A percentile compares a stretch with the other conserved stretches of the same genome.
These are phyloP conservation scores for Aptenodytes patagonicus DNA, from an alignment of 2,113 vertebrate genomes.

Conservation along the genomic window DNA sequence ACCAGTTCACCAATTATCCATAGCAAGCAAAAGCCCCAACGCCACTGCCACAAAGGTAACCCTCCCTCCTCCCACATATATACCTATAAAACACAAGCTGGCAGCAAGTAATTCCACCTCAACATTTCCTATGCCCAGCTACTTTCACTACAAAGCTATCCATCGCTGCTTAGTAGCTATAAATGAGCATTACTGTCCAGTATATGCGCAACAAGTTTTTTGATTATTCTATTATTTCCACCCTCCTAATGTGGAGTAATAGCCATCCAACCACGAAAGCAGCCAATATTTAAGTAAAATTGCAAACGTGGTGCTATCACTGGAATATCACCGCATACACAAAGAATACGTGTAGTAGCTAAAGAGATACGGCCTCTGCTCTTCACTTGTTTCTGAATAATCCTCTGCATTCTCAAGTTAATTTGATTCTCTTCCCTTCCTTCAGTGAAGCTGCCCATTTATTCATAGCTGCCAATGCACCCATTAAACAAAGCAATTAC, in stretches of 20 bases:
- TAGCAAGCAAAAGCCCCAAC: neutral
- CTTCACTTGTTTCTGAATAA: neutral
- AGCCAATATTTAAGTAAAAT: neutral
- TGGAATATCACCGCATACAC: neutral
- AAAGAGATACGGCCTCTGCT: neutral
- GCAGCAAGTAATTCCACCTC: slow-evolving; percentile 7
- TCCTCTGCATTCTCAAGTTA: neutral
- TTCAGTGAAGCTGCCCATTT: neutral
- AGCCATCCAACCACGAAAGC: neutral
- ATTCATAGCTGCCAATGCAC: neutral
- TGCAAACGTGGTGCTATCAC: neutral
- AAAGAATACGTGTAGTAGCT: neutral
- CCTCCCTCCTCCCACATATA: neutral
- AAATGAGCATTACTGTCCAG: neutral
- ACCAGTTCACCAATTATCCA: slow-evolving; percentile 44
- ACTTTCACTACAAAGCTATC: neutral
- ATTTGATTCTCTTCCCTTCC: neutral
- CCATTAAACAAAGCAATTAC: neutral
- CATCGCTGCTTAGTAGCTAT: neutral
- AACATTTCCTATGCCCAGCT: neutral
- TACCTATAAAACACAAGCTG: neutral
- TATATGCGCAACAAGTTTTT: neutral
- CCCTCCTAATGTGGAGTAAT: neutral
- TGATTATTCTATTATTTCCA: neutral
- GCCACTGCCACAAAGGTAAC: neutral